These are phyloP conservation scores for Lasioglossum vierecki DNA, from an alignment of 2,888 invertebrate species.

Conservation along the genomic window DNA sequence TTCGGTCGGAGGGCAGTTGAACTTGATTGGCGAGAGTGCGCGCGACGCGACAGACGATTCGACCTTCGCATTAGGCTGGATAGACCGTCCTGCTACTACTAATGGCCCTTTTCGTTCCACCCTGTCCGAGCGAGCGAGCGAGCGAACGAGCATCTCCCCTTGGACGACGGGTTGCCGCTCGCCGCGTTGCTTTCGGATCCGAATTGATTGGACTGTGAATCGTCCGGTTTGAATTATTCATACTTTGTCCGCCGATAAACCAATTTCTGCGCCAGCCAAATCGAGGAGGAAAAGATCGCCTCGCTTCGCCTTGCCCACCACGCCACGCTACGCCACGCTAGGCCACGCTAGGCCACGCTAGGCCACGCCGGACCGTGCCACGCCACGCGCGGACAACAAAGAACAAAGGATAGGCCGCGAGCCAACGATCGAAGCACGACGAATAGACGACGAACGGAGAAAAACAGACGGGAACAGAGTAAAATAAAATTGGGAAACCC, in stretches of 20 bases:
- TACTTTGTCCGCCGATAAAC: conserved; percentile 80
- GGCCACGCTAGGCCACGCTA: conserved; percentile 28
- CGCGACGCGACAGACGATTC: conserved; percentile 32
- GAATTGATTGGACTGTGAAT: conserved; percentile 82
- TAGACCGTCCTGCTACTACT: conserved; percentile 64
- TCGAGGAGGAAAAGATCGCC: conserved; percentile 70
- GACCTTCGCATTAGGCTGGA: conserved; percentile 64
- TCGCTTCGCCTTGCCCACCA: conserved; percentile 45
- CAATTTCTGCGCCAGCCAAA: conserved; percentile 79
- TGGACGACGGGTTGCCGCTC: conserved; percentile 41
- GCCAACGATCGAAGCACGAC: conserved; percentile 15
- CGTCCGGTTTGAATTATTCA: conserved; percentile 82
- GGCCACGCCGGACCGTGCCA: neutral
- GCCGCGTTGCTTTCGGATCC: conserved; percentile 70
- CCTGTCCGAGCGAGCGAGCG: conserved; percentile 39
- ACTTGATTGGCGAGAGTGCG: conserved; percentile 37
- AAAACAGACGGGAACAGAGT: neutral
- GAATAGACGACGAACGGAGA: neutral
- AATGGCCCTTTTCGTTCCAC: conserved; percentile 69
- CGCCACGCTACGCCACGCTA: conserved; percentile 65
- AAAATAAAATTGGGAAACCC: neutral
- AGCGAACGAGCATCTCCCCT: conserved; percentile 34
- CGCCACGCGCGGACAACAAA: conserved; percentile 58
- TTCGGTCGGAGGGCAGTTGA: conserved; percentile 29
- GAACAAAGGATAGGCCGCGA: conserved; percentile 51